Conservation (phyloP, 2,113 vertebrate genomes). For the Strix aluco region DNA sequence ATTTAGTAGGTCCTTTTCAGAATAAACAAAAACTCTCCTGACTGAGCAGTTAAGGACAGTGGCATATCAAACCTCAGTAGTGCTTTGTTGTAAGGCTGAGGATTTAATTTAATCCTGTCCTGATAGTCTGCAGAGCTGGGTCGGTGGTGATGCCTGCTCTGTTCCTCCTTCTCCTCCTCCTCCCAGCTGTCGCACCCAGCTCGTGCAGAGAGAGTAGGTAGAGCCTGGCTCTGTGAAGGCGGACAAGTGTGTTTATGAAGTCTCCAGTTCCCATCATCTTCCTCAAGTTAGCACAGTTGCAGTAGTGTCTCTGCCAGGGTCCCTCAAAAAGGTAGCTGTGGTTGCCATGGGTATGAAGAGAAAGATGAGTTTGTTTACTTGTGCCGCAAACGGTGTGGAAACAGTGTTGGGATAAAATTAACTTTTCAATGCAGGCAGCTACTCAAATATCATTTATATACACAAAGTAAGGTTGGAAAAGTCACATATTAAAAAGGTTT, state of each 20-base stretch:
- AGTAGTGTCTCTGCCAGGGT: not conserved
- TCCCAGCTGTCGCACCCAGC: not conserved
- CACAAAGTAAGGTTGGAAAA: not conserved
- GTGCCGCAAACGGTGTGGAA: not conserved
- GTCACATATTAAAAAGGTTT: not conserved
- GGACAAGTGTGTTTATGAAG: not conserved
- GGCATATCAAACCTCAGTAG: accelerated
- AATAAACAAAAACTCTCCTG: not conserved
- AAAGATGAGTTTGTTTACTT: not conserved
- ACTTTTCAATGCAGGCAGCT: not conserved
- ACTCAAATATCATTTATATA: not conserved
- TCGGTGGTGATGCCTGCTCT: not conserved
- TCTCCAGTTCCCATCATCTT: accelerated
- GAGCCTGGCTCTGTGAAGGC: not conserved
- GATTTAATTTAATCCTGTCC: not conserved
- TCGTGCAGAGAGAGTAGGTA: not conserved
- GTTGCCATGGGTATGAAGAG: not conserved
- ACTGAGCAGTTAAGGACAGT: not conserved
- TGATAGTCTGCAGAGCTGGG: not conserved
- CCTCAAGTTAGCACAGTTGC: not conserved
- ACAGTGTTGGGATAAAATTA: not conserved
- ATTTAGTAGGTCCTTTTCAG: not conserved
- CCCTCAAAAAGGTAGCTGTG: not conserved
- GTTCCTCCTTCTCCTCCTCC: not conserved
- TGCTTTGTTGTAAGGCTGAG: not conserved